Percentiles rank a stretch among this genome's conserved stretches.
phyloP scores from a whole-genome alignment of 2,797 vertebrate genomes.

The Molossus alvarezi region DNA sequence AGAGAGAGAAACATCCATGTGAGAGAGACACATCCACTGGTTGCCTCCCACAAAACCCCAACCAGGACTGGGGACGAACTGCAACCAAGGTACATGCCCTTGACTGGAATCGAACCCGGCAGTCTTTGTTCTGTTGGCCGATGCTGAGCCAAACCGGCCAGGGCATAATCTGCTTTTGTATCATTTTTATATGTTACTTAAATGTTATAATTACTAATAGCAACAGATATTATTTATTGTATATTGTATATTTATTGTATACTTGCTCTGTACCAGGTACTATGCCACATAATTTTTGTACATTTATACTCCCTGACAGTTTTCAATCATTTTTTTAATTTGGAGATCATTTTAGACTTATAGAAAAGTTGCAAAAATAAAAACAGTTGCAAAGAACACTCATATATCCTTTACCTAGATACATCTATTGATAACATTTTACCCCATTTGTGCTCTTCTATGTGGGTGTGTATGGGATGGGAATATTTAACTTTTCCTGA shows the following conservation, averaged over 20 bases:
- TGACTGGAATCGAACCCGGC: too few relatives aligned
- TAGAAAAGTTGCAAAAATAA: slow-evolving; percentile 36
- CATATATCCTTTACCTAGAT: not conserved
- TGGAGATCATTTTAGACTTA: slow-evolving; percentile 55
- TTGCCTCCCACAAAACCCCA: too few relatives aligned
- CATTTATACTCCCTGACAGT: not conserved
- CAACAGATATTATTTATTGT: slow-evolving; percentile 15
- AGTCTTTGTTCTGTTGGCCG: too few relatives aligned
- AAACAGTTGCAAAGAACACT: slow-evolving; percentile 13
- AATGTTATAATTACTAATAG: slow-evolving; percentile 11
- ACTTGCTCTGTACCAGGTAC: not conserved
- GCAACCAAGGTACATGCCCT: too few relatives aligned
- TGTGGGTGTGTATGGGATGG: not conserved
- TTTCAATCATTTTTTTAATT: slow-evolving; percentile 56
- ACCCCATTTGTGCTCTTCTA: not conserved
- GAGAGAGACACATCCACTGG: too few relatives aligned
- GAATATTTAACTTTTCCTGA: not conserved
- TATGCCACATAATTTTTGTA: not conserved
- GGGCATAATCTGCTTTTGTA: not conserved
- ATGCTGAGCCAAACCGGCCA: too few relatives aligned
- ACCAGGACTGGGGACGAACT: too few relatives aligned
- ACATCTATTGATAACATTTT: not conserved
- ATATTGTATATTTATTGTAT: not conserved
- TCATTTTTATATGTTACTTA: slow-evolving; percentile 49
- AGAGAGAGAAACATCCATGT: too few relatives aligned